phyloP scores from a whole-genome alignment of 2,888 invertebrate genomes.

The Imbricaverruca yamaguchii region DNA sequence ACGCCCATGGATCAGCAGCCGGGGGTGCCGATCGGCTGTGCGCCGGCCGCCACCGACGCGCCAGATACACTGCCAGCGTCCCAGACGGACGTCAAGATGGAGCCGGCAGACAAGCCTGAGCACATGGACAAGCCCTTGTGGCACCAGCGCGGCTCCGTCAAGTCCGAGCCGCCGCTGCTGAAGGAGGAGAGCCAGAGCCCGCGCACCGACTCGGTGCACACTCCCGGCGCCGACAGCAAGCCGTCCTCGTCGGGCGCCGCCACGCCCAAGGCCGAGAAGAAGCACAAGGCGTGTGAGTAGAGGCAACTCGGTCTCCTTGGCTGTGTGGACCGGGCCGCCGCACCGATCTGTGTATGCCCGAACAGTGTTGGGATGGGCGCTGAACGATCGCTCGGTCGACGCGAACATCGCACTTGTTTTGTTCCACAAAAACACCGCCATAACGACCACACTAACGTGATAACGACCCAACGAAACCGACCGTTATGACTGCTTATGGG shows the following conservation, averaged over 20 bases:
- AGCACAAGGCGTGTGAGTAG: slow-evolving; percentile 32
- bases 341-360: no score
- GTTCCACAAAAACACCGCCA: no score
- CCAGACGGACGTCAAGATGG: background rate
- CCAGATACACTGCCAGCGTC: background rate
- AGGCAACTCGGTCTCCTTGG: slow-evolving; percentile 37
- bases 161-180: background rate
- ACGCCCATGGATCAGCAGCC: background rate
- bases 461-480: no score
- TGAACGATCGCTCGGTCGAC: no score
- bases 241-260: slow-evolving; percentile 17
- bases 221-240: background rate
- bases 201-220: background rate
- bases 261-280: slow-evolving; percentile 34
- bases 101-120: background rate
- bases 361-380: no score
- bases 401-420: no score
- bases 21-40: background rate
- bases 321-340: no score
- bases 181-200: background rate
- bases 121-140: background rate
- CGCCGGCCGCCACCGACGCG: background rate
- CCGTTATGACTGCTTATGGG: no score
- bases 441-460: no score
- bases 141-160: background rate